Conservation (phyloP, 2,797 vertebrate species). For the Crocidura indochinensis region DNA sequence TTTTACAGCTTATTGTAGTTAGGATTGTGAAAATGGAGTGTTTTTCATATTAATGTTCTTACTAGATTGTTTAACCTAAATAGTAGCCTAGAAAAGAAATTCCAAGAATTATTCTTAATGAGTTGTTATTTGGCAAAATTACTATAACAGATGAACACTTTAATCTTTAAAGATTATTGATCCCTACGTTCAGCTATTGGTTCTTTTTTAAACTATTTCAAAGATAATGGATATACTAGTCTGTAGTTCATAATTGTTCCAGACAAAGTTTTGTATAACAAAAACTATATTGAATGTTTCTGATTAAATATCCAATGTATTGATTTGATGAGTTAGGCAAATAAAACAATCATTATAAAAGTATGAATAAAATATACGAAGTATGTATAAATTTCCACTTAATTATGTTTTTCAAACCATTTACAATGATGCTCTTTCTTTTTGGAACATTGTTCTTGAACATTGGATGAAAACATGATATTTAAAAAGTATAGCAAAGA, state of each 20-base stretch:
- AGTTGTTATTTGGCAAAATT: constrained; percentile 69
- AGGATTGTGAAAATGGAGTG: constrained; percentile 68
- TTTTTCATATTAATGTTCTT: constrained; percentile 74
- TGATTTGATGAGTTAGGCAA: constrained; percentile 10
- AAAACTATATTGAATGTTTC: constrained; percentile 10
- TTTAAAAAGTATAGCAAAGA: background rate
- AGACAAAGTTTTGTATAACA: constrained; percentile 3
- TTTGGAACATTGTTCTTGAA: background rate
- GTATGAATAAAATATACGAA: constrained; percentile 24
- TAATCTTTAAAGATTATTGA: constrained; percentile 54
- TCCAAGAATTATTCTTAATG: constrained; percentile 64
- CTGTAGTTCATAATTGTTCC: background rate
- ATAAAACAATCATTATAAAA: constrained; percentile 33
- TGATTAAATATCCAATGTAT: constrained; percentile 38
- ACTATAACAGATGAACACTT: constrained; percentile 51
- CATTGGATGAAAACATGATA: background rate
- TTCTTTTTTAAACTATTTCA: constrained; percentile 61
- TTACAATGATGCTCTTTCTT: background rate
- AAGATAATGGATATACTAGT: constrained; percentile 39
- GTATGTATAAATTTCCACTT: constrained; percentile 11
- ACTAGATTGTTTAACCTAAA: constrained; percentile 74
- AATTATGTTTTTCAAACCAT: background rate
- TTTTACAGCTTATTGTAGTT: constrained; percentile 84
- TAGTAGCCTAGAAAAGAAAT: constrained; percentile 62
- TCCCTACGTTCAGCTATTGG: constrained; percentile 10